Evolutionary conservation across 2,113 vertebrate species (phyloP), one percentile per base, ranked within the genome.

Genomic region (Pollimyrus isidori): DNA sequence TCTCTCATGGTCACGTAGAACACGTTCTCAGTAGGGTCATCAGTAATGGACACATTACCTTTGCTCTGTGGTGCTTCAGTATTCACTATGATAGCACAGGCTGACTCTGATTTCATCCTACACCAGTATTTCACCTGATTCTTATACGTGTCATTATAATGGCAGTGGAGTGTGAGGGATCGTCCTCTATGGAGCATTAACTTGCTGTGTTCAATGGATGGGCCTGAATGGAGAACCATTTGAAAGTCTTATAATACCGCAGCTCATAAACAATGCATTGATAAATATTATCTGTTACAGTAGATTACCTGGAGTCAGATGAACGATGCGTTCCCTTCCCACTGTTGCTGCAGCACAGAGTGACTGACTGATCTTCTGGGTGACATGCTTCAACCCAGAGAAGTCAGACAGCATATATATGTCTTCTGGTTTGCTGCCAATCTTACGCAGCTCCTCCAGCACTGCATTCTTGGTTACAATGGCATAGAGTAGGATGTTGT

Each of bases 81-180:
- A 17, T 50, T 26, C 86, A 87, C 86, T 53, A 53, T 52, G 50
- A 53, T 21, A 53, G 86, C 30, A 50, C 86, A 87, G 4, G 48
- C 50, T 35, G n/a, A 87, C 50, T 87, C 26, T 19, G 86, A 53
- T 87, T 53, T 87, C 49, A 15, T 56, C 52, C 50, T 87, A 17
- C 50, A 87, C 86, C 86, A 87, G 86, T 56, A 87, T 87, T 87
- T 87, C 39, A 87, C 87, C 65, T 87, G 52, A 45, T 62, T 30
- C 39, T 0, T 62, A 15, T 62, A 87, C 35, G n/a, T 39, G 9
- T 87, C 49, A 87, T 62, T 21, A 62, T 87, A 87, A 39, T n/a
- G 53, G 19, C 87, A 87, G 13, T 45, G 87, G 35, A 87, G 11
- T 9, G 53, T 45, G 53, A 87, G 35, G 35, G 87, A 62, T 45